Conservation (phyloP, 1,140 invertebrate genomes). For the Acromyrmex echinatior region DNA sequence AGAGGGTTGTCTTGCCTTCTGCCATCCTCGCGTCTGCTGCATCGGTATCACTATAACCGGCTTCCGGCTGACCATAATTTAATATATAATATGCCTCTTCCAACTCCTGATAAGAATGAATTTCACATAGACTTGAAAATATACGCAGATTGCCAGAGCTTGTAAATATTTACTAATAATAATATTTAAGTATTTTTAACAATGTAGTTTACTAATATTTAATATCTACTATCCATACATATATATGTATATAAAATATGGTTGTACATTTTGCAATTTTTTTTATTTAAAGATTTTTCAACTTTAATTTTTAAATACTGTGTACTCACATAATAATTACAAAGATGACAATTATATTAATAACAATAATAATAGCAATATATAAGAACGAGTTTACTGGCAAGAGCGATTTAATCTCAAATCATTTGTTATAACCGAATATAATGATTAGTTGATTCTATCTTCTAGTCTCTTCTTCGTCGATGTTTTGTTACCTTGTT, state of each 20-base stretch:
- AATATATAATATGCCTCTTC: conserved; percentile 40
- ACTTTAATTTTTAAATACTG: background rate
- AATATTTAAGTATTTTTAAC: background rate
- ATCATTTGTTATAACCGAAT: conserved; percentile 72
- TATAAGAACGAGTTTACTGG: conserved; percentile 20
- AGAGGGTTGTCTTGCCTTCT: conserved; percentile 32
- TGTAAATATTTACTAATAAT: background rate
- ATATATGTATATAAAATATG: background rate
- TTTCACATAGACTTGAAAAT: background rate
- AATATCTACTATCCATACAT: background rate
- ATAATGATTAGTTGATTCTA: conserved; percentile 85
- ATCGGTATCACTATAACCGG: conserved; percentile 18
- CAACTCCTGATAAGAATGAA: conserved; percentile 32
- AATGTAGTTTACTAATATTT: background rate
- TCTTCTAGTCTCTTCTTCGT: conserved; percentile 79
- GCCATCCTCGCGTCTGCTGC: conserved; percentile 4
- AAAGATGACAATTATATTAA: background rate
- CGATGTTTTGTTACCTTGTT: conserved; percentile 85
- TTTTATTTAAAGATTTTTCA: background rate
- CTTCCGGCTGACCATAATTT: conserved; percentile 55
- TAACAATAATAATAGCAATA: conserved; percentile 7
- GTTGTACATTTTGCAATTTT: background rate
- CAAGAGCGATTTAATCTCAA: conserved; percentile 20
- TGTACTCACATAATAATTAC: background rate
- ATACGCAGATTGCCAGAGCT: background rate